phyloP scores from a whole-genome alignment of 1,140 invertebrate species.

The Nomia melanderi region DNA sequence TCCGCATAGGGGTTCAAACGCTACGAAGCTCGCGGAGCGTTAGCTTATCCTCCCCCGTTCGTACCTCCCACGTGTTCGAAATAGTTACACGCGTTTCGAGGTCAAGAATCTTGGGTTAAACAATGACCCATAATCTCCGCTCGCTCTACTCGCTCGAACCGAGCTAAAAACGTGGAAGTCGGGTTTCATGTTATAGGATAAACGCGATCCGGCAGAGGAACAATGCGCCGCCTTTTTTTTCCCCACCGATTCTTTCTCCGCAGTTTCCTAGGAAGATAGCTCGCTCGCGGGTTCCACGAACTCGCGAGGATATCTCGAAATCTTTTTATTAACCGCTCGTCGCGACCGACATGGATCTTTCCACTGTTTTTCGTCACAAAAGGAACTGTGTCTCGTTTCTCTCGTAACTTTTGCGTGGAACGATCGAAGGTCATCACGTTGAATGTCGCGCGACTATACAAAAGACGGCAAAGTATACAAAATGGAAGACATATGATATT shows the following conservation, averaged over 20 bases:
- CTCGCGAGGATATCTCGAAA: slow-evolving; percentile 3
- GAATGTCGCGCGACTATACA: no score
- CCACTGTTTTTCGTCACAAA: neutral
- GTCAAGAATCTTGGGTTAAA: slow-evolving; percentile 37
- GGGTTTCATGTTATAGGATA: slow-evolving; percentile 10
- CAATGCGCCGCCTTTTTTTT: slow-evolving; percentile 22
- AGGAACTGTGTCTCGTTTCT: neutral
- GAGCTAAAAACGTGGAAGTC: slow-evolving; percentile 17
- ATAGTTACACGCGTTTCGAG: neutral
- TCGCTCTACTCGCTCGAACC: neutral
- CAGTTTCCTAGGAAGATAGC: slow-evolving; percentile 48
- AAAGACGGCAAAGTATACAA: no score
- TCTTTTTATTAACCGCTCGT: slow-evolving; percentile 15
- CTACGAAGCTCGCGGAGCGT: neutral
- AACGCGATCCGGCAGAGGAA: slow-evolving; percentile 18
- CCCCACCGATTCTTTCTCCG: slow-evolving; percentile 10
- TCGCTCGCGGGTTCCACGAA: slow-evolving; percentile 28
- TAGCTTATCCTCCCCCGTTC: neutral
- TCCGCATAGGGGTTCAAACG: neutral
- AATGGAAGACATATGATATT: no score
- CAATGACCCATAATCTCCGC: slow-evolving; percentile 23
- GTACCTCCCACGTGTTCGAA: neutral
- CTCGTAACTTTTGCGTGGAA: no score
- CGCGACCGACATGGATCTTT: neutral
- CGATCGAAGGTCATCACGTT: no score